phyloP scores from a whole-genome alignment of 2,113 vertebrate species.

The Pachycephala philippinensis region DNA sequence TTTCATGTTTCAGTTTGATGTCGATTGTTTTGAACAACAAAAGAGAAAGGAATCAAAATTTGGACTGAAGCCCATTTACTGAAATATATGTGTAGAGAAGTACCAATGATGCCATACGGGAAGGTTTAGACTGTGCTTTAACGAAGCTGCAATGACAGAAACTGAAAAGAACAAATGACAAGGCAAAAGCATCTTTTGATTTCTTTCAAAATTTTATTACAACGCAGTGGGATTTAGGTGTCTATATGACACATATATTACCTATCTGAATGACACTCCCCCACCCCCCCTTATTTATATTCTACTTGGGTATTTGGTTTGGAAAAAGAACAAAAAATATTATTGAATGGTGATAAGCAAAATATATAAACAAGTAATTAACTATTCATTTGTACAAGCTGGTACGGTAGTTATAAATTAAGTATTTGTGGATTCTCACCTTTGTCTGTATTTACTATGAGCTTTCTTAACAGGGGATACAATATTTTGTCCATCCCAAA shows the following conservation, averaged over 20 bases:
- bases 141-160: not conserved
- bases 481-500: not conserved
- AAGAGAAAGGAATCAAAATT: not conserved
- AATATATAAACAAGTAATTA: conserved; percentile 5
- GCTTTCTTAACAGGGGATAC: not conserved
- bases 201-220: not conserved
- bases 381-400: conserved; percentile 7
- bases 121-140: not conserved
- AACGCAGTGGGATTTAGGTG: not conserved
- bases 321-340: not conserved
- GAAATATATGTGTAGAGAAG: not conserved
- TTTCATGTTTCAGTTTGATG: conserved; percentile 30
- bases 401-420: not conserved
- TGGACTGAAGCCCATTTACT: conserved; percentile 1
- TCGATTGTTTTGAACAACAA: conserved; percentile 31
- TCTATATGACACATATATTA: not conserved
- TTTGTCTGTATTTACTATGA: not conserved
- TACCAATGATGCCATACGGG: not conserved
- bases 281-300: not conserved
- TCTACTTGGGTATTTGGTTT: not conserved
- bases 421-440: not conserved
- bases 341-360: not conserved
- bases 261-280: not conserved
- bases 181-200: not conserved
- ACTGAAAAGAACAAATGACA: not conserved